Conservation (phyloP, 35 echinoderm and acorn worm species). For the Apostichopus californicus region DNA sequence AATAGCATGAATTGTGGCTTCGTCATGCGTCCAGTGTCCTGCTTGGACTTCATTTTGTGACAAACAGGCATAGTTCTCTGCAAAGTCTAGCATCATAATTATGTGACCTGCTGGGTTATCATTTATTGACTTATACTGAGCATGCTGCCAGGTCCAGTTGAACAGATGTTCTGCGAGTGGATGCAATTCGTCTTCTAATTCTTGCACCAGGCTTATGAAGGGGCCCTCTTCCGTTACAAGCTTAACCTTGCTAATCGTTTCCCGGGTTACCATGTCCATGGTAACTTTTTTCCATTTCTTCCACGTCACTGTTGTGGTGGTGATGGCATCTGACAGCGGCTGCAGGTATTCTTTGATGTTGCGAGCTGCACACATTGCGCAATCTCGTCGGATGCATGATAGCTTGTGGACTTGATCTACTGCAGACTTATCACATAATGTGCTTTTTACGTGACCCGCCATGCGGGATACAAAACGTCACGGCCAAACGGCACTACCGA, state of each 20-base stretch:
- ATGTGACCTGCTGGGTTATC: background rate
- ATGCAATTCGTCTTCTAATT: background rate
- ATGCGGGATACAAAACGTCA: no score
- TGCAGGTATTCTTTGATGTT: no score
- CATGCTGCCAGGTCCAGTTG: background rate
- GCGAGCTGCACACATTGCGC: no score
- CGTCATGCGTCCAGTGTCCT: conserved; percentile 30
- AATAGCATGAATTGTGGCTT: background rate
- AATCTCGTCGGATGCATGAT: no score
- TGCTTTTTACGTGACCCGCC: no score
- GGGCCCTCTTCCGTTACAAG: background rate
- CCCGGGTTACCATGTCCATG: background rate
- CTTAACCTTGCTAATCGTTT: no score
- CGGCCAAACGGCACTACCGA: no score
- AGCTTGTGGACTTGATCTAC: background rate
- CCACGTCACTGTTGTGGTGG: background rate
- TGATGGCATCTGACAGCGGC: no score
- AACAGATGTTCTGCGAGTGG: background rate
- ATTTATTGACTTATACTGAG: background rate
- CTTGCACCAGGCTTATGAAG: background rate
- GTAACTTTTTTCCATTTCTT: conserved; percentile 2
- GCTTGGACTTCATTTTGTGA: conserved; percentile 41
- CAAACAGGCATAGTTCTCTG: conserved; percentile 48
- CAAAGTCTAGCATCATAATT: conserved; percentile 41
- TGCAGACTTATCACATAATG: background rate